Evolutionary conservation across 2,797 vertebrate genomes (phyloP).

Genomic region (Mormyrops boulengeri): DNA sequence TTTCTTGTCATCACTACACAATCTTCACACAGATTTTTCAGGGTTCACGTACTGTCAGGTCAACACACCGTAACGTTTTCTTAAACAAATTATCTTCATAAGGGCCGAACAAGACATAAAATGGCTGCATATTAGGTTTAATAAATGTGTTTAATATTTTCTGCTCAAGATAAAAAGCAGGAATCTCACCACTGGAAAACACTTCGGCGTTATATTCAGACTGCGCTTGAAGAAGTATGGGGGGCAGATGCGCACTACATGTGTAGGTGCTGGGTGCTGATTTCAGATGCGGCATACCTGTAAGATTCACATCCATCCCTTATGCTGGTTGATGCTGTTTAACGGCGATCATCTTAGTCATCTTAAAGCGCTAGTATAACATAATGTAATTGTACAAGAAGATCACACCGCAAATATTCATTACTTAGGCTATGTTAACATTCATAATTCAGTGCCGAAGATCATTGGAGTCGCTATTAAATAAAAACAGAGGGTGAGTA

Average conservation of each 20-base stretch:
- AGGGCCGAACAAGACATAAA: background rate
- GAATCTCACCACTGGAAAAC: background rate
- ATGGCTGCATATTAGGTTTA: background rate
- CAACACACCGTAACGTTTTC: background rate
- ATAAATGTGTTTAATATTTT: background rate
- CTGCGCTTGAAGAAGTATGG: background rate
- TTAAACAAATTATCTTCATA: background rate
- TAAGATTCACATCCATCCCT: background rate
- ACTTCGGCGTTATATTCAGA: background rate
- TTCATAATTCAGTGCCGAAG: background rate
- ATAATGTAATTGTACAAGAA: background rate
- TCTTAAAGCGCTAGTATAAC: background rate
- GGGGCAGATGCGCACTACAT: background rate
- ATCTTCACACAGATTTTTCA: background rate
- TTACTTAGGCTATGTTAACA: constrained; percentile 2
- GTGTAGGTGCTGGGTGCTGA: background rate
- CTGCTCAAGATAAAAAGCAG: background rate
- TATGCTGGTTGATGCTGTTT: background rate
- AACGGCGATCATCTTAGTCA: background rate
- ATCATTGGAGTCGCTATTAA: background rate
- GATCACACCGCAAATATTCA: background rate
- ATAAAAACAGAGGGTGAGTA: background rate
- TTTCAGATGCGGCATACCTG: background rate
- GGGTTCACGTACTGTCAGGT: background rate
- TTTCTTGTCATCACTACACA: background rate